Evolutionary conservation across 2,797 vertebrate species (phyloP), one percentile per base, ranked within the genome.

Genomic region (Sebastes nivosus): DNA sequence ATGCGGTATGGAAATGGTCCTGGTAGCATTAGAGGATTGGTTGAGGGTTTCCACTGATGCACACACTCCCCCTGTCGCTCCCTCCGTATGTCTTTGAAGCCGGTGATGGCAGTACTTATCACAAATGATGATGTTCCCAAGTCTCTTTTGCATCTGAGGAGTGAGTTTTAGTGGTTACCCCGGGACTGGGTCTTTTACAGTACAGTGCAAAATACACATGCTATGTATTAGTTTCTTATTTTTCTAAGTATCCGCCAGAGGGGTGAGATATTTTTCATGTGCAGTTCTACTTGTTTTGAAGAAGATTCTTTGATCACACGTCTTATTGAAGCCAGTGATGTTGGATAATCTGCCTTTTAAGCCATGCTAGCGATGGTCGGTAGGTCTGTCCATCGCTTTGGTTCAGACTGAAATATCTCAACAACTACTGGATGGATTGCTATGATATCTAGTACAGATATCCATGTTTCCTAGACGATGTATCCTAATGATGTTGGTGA

Each of bases 1-100:
- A 79, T 92, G 92, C 71, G 89, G 92, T 92, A 81, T 92, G 85
- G 90, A 91, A 91, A 82, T 79, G 72, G 79, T 87, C 87, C 87
- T 83, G 87, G 81, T 89, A 87, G 69, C 76, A 90, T 92, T 91
- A 89, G 72, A 66, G 81, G 72, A 85, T 86, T 80, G 79, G 84
- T 89, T 90, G 81, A 88, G 87, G 86, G 81, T 92, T 92, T 89
- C 78, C 81, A 88, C 79, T 85, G 80, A 86, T 88, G 82, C 86
- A 82, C 80, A 86, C 68, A 27, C 87, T 73, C 82, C 80, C 61
- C 38, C 42, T 70, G 66, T 80, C 77, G 72, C 78, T 86, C 84
- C 42, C 79, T 60, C 69, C 29, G 69, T 75, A 67, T 74, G 77
- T 78, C 87, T 94, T 93, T 94, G 92, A 95, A 92, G 90, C 90